These are phyloP conservation scores for Conger conger DNA, from an alignment of 2,113 vertebrate genomes.

Conservation along the genomic window DNA sequence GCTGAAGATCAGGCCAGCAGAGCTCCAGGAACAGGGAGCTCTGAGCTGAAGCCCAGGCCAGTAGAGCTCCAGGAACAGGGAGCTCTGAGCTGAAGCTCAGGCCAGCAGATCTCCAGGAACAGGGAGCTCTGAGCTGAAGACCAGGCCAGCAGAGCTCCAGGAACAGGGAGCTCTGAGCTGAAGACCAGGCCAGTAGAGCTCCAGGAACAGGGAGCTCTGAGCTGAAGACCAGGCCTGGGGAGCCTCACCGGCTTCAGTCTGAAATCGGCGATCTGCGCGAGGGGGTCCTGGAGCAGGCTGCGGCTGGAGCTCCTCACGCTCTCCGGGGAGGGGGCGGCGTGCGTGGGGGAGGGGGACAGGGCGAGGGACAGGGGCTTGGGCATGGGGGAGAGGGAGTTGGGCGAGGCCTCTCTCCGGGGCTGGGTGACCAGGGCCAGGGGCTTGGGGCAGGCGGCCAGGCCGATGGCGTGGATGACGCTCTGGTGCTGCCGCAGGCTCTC, in stretches of 20 bases:
- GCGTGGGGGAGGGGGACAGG: constrained; percentile 73
- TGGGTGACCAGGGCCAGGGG: constrained; percentile 87
- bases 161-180: too few relatives aligned
- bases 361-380: constrained; percentile 67
- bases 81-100: too few relatives aligned
- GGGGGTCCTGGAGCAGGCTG: constrained; percentile 89
- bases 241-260: constrained; percentile 87
- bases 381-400: constrained; percentile 59
- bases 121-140: too few relatives aligned
- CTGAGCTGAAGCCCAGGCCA: too few relatives aligned
- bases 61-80: too few relatives aligned
- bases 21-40: too few relatives aligned
- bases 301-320: constrained; percentile 83
- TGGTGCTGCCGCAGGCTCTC: constrained; percentile 87
- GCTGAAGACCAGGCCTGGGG: too few relatives aligned
- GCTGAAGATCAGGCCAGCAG: too few relatives aligned
- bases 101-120: too few relatives aligned
- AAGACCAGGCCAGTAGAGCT: background rate
- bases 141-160: too few relatives aligned
- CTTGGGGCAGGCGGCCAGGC: constrained; percentile 85
- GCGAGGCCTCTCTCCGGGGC: constrained; percentile 80
- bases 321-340: constrained; percentile 57
- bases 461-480: constrained; percentile 97
- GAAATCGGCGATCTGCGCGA: constrained; percentile 83
- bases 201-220: too few relatives aligned